Evolutionary conservation across 2,797 vertebrate genomes (phyloP).

Genomic region (Tachyglossus aculeatus): DNA sequence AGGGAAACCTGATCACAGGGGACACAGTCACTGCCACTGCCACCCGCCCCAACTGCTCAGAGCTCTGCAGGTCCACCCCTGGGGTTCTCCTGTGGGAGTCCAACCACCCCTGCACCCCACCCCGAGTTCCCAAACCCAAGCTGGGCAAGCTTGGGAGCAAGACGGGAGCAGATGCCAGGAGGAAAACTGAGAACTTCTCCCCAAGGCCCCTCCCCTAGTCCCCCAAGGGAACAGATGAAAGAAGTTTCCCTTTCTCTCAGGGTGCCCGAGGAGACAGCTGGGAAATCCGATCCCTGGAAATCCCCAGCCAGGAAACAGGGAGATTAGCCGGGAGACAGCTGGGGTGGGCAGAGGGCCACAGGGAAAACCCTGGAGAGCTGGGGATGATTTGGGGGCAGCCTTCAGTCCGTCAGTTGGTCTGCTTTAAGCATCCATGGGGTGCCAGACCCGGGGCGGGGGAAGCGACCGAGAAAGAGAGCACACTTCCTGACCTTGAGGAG

Average conservation of each 20-base stretch:
- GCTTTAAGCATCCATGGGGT: not conserved
- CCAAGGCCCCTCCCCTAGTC: fast-evolving
- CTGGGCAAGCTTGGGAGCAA: no score
- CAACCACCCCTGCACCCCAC: no score
- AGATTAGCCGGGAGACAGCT: conserved; percentile 5
- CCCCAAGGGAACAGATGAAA: not conserved
- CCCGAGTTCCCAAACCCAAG: no score
- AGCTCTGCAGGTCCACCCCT: no score
- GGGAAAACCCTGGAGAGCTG: conserved; percentile 6
- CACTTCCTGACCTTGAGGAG: no score
- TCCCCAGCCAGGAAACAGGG: not conserved
- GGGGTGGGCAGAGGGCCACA: not conserved
- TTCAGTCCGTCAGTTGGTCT: not conserved
- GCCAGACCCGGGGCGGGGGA: not conserved
- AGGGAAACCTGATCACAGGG: no score
- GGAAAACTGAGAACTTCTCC: no score
- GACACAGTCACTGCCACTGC: no score
- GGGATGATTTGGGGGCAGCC: not conserved
- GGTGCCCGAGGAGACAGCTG: not conserved
- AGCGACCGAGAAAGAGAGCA: not conserved
- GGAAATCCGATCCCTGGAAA: not conserved
- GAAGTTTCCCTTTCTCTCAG: not conserved
- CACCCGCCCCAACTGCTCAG: no score
- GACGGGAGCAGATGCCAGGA: not conserved
- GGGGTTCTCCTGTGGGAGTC: no score